phyloP scores from a whole-genome alignment of 2,113 vertebrate genomes.

The Egretta garzetta region DNA sequence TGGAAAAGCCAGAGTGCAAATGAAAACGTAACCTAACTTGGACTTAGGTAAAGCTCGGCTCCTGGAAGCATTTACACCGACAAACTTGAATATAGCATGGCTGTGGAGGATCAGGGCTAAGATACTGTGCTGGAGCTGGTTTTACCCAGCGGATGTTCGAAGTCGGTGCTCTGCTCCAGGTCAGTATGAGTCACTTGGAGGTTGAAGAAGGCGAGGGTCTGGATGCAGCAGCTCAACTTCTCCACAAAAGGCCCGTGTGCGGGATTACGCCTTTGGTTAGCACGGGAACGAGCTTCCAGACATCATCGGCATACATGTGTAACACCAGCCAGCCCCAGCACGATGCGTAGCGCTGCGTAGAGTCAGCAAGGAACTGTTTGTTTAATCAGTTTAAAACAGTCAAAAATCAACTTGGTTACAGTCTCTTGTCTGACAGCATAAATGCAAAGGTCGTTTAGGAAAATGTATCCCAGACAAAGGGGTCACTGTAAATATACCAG shows the following conservation, averaged over 20 bases:
- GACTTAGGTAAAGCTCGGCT: background rate
- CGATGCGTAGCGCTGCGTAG: accelerated
- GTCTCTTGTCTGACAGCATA: background rate
- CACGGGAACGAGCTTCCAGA: background rate
- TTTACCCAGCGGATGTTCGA: background rate
- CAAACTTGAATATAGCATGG: background rate
- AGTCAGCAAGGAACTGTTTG: background rate
- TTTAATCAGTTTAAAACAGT: background rate
- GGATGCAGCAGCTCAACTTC: background rate
- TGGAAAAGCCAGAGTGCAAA: background rate
- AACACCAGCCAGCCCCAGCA: background rate
- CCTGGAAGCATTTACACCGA: background rate
- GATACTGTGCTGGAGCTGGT: background rate
- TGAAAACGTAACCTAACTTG: background rate
- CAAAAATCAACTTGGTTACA: background rate
- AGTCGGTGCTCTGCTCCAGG: background rate
- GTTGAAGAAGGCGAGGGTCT: background rate
- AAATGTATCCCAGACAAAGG: background rate
- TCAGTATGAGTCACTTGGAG: background rate
- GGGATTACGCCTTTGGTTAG: background rate
- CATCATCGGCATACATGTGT: background rate
- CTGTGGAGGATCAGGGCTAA: background rate
- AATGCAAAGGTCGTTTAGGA: background rate
- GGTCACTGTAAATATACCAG: background rate
- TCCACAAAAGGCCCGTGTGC: background rate